Base-by-base conservation (phyloP, 2,797 vertebrate genomes). In the Pristis pectinata region DNA sequence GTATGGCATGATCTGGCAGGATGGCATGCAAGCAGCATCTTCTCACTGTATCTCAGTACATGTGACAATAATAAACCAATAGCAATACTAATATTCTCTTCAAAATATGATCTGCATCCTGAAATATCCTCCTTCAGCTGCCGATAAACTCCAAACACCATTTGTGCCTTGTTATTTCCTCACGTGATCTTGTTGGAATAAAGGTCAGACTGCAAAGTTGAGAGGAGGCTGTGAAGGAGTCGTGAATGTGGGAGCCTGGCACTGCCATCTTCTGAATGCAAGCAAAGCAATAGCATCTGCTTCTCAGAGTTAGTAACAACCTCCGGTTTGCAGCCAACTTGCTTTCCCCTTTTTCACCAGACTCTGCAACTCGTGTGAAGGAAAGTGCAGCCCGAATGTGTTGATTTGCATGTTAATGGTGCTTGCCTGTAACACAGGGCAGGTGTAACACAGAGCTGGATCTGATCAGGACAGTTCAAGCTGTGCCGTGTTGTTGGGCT, bases 321-420 rank as follows among this genome's bases (percentile, higher is more conserved):
- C 59, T 91, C 59, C 87, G n/a, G 59, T 91, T 91, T 91, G 87
- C 87, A 91, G 87, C 87, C 87, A 91, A 64, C 87, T 67, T 91
- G 59, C 87, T n/a, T 91, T 91, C 37, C 87, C 59, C 87, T 41
- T 22, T 64, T 91, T 91, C 22, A 91, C 87, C 87, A 91, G n/a
- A 37, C 59, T 64, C 61, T 91, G 64, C 37, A 91, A 91, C 87
- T 91, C 24, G 59, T 91, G 87, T 91, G 64, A 91, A 74, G 24
- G 27, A 91, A 91, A 87, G 67, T 91, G 87, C 87, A 91, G 87
- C 87, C 64, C 17, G 59, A 91, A 91, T 91, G 87, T 91, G 87
- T 91, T 91, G 59, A 67, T 91, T 91, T 91, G 87, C 87, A 91
- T 37, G n/a, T 49, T 91, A 91, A 91, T 91, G 61, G 87, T 91